Evolutionary conservation across 2,888 invertebrate species (phyloP).

Genomic region (Callyntrura sp.): DNA sequence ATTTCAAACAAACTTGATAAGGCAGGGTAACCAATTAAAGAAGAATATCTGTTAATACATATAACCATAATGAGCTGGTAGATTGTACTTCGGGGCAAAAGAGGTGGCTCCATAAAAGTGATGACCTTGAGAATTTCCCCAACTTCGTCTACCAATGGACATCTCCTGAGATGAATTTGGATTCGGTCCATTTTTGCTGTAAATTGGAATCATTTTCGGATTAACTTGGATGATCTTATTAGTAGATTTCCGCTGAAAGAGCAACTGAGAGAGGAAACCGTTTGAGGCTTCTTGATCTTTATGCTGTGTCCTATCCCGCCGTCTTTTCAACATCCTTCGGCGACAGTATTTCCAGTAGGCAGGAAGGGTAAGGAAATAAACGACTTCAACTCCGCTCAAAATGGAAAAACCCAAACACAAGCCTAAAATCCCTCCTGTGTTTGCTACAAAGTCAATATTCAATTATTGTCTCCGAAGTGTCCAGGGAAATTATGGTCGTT

Average conservation of each 20-base stretch:
- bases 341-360: constrained; percentile 74
- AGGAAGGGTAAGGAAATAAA: constrained; percentile 79
- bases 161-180: too few species aligned
- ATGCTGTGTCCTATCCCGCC: neutral
- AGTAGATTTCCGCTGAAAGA: neutral
- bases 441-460: too few species aligned
- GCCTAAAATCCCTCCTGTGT: constrained; percentile 76
- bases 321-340: too few species aligned
- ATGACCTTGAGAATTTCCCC: neutral
- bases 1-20: too few species aligned
- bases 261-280: neutral
- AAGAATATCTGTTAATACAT: too few species aligned
- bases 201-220: neutral
- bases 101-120: neutral
- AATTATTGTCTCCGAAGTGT: too few species aligned
- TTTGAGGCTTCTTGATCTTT: neutral
- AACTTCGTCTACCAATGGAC: neutral
- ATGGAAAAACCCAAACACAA: constrained; percentile 82
- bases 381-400: constrained; percentile 78
- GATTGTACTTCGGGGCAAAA: too few species aligned
- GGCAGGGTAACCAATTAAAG: too few species aligned
- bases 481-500: too few species aligned
- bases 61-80: too few species aligned
- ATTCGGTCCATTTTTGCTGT: neutral
- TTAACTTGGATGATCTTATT: neutral